Evolutionary conservation across 2,888 invertebrate genomes (phyloP).

Genomic region (Cephus pulcher): DNA sequence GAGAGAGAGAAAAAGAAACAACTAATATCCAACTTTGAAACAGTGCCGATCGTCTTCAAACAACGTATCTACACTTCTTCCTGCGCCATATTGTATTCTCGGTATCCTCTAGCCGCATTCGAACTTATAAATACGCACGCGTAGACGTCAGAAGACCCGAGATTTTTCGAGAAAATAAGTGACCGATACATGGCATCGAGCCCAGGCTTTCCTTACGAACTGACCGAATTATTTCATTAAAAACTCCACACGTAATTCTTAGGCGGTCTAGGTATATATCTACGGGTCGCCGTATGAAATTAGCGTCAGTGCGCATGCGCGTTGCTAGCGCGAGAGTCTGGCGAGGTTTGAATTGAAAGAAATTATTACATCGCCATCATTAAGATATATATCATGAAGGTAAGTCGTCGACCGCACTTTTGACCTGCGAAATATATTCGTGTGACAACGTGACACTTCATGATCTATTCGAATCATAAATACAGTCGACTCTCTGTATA

Average conservation of each 20-base stretch:
- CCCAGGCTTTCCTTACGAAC: neutral
- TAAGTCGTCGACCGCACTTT: neutral
- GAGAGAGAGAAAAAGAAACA: neutral
- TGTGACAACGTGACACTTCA: neutral
- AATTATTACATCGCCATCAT: neutral
- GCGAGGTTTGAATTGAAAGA: neutral
- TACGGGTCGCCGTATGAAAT: neutral
- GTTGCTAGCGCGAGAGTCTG: neutral
- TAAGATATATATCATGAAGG: neutral
- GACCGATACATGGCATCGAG: neutral
- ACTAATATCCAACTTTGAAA: neutral
- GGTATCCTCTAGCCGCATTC: neutral
- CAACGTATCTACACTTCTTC: neutral
- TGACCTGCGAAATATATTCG: neutral
- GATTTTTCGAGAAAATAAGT: neutral
- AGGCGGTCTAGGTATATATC: neutral
- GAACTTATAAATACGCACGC: neutral
- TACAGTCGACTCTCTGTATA: neutral
- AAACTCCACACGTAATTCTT: neutral
- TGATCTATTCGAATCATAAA: neutral
- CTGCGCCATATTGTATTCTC: neutral
- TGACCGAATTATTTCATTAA: neutral
- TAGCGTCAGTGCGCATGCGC: neutral
- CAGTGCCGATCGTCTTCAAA: neutral
- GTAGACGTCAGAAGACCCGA: neutral